Base-by-base conservation (phyloP, 2,888 invertebrate genomes). In the Malthinus seriepunctatus region DNA sequence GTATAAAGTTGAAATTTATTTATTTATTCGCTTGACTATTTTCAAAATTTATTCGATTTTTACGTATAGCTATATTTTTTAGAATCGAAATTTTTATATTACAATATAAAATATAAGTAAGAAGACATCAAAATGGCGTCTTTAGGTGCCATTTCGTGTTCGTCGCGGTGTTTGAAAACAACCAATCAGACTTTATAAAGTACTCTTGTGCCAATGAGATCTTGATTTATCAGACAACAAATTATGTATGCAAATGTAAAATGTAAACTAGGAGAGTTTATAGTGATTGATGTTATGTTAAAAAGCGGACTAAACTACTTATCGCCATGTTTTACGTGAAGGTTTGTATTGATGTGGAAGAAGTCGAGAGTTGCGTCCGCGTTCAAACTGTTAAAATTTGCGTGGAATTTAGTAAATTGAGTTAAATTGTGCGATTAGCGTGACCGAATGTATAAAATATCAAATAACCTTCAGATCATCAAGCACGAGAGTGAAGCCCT, bases 281-380 rank as follows among this genome's bases (percentile, higher is more conserved):
- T 53, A 57, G 56, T 64, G 62, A 66, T 66, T 63, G 62, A 62
- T 63, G 66, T 61, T 54, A 70, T 5, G 23, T 23, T 15, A 42
- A 71, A 68, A 68, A 67, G 68, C 63, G 63, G 67, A 62, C 66
- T 67, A 65, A 67, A 67, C 67, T 59, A 67, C 63, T 66, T 66
- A 68, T 64, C 67, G 65, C 67, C 68, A 68, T 71, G 63, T 64
- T 66, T 49, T 51, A 38, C 55, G 44, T 52, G 47, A 56, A 55
- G 46, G 48, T 51, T 54, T 47, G 47, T 60, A 51, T 35, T 61
- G 64, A 64, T 66, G 65, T 63, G 60, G 67, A 66, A 65, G 56
- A 56, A 49, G 34, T 42, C n/a, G 34, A 32, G 11, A 32, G 31
- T 44, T 42, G 44, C 54, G 33, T 45, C 37, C 45, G 51, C 38